Evolutionary conservation across 2,113 vertebrate genomes (phyloP), one percentile per base, ranked within the genome.

Genomic region (Stegostoma tigrinum): DNA sequence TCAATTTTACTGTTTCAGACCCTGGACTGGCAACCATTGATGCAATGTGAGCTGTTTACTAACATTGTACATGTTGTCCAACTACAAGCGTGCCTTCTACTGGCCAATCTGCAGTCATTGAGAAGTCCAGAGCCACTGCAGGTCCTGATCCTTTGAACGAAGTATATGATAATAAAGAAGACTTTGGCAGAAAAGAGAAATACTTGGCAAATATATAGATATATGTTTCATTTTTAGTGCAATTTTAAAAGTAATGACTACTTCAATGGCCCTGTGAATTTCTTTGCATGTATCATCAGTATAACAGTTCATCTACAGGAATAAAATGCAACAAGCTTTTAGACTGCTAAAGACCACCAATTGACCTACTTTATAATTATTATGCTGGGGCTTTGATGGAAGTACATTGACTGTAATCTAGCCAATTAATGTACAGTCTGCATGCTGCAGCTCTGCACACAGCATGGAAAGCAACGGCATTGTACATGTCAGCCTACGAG

Each of bases 261-360:
- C 64, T 93, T 38, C n/a, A 66, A 93, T 93, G 89, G n/a, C 89
- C 89, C 89, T 93, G 89, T 93, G 89, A 34, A 38, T 93, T 93
- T 67, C 34, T 93, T 93, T 93, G 89, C 89, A 93, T 93, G 89
- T 66, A 61, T 93, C 89, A 93, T 91, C 42, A 91, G 64, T 91
- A 61, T 91, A 64, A 91, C 52, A 64, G 52, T 91, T 91, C 55
- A 91, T 93, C 89, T 93, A 93, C 89, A 93, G 64, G 64, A n/a
- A n/a, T 93, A 66, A 93, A 93, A 93, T 93, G 89, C 89, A 93
- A 93, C 61, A 93, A 93, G 89, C 89, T 93, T 93, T 93, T 66
- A 95, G 66, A 95, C 68, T 95, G 68, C 66, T 93, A 95, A n/a
- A 95, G 72, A 95, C 19, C 66, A 70, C 91, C 61, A 68, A 61